Evolutionary conservation across 2,888 invertebrate genomes (phyloP).

Genomic region (Bimastos eiseni): DNA sequence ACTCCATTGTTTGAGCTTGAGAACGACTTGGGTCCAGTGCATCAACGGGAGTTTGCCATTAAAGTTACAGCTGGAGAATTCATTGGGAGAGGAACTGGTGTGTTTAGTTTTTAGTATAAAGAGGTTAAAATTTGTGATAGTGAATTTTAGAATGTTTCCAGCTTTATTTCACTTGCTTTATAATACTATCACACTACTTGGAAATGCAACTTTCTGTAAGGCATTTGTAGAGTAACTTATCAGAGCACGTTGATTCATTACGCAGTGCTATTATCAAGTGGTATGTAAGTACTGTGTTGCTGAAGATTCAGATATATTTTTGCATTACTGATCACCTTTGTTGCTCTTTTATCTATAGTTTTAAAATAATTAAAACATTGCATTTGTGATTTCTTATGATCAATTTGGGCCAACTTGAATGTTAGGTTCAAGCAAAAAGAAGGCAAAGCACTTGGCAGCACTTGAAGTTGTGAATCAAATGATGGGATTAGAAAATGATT

Average conservation of each 20-base stretch:
- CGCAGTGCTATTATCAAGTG: no score
- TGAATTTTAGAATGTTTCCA: background rate
- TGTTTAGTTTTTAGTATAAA: background rate
- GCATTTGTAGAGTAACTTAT: background rate
- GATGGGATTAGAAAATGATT: conserved; percentile 51
- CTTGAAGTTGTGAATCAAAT: conserved; percentile 82
- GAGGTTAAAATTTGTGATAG: background rate
- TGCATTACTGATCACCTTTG: background rate
- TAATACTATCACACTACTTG: background rate
- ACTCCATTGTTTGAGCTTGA: conserved; percentile 88
- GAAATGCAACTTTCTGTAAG: background rate
- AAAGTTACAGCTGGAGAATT: conserved; percentile 82
- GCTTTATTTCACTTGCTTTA: background rate
- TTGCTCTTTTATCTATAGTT: background rate
- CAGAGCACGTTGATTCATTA: no score
- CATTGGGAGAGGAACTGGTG: conserved; percentile 45
- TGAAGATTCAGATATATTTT: background rate
- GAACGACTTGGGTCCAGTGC: conserved; percentile 94
- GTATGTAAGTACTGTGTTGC: background rate
- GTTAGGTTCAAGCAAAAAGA: conserved; percentile 87
- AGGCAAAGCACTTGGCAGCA: conserved; percentile 94
- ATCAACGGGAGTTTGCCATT: conserved; percentile 94
- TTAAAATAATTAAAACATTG: background rate
- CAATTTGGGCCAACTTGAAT: background rate
- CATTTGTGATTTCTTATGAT: background rate